phyloP scores from a whole-genome alignment of 2,888 invertebrate species.

The Erebia palarica region DNA sequence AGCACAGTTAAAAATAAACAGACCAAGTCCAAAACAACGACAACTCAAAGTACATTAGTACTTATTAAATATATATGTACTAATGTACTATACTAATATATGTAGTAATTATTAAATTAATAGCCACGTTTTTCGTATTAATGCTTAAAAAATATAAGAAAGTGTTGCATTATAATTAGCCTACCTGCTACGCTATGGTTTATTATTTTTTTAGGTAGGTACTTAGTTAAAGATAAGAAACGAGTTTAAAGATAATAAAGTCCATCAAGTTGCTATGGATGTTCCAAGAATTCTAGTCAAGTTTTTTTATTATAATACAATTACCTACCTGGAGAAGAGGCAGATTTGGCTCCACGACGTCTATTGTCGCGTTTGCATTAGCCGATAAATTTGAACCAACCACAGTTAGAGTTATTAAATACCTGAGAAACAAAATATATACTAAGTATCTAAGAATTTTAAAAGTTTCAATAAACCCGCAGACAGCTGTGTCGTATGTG shows the following conservation, averaged over 20 bases:
- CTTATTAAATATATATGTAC: too few relatives aligned
- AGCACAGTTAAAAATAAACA: too few relatives aligned
- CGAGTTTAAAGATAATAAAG: neutral
- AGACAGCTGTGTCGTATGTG: too few relatives aligned
- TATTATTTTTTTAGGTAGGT: neutral
- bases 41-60: too few relatives aligned
- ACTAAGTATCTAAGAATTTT: too few relatives aligned
- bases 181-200: neutral
- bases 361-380: slow-evolving; percentile 3
- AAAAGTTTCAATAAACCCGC: too few relatives aligned
- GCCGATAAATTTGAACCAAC: neutral
- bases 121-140: neutral
- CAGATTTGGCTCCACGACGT: neutral
- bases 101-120: too few relatives aligned
- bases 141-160: neutral
- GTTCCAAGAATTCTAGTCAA: neutral
- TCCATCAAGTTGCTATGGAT: neutral
- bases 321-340: slow-evolving; percentile 10
- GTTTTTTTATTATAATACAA: neutral
- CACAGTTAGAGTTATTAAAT: slow-evolving; percentile 2
- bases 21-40: too few relatives aligned
- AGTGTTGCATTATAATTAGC: neutral
- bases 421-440: neutral
- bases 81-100: too few relatives aligned
- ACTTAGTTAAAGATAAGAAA: neutral